These are phyloP conservation scores for Venustoraphidia nigricollis DNA, from an alignment of 2,888 invertebrate species.

Conservation along the genomic window DNA sequence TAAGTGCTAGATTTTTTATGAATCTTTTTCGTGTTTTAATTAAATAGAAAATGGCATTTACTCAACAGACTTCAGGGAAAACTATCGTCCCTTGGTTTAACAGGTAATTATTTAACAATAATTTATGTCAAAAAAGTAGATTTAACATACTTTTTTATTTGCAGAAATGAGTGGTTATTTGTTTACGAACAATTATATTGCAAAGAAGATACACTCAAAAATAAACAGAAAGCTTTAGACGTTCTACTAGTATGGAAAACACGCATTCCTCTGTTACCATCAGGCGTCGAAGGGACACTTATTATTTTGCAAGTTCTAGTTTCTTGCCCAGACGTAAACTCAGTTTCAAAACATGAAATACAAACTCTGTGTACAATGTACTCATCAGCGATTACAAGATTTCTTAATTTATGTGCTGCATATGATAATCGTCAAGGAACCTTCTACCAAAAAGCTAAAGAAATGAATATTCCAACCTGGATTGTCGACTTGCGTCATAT, in stretches of 20 bases:
- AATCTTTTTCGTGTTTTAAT: neutral
- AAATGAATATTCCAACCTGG: conserved; percentile 62
- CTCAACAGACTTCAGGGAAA: conserved; percentile 10
- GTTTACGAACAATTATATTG: conserved; percentile 33
- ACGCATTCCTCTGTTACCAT: conserved; percentile 36
- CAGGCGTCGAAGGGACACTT: conserved; percentile 44
- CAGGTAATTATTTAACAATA: conserved; percentile 16
- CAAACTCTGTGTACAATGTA: conserved; percentile 31
- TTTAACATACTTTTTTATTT: conserved; percentile 10
- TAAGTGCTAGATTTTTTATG: neutral
- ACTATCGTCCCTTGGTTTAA: conserved; percentile 28
- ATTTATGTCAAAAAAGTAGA: neutral
- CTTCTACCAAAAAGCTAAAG: conserved; percentile 38
- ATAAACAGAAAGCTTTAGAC: conserved; percentile 29
- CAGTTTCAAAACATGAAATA: conserved; percentile 31
- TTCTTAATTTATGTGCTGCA: conserved; percentile 25
- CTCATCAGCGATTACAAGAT: conserved; percentile 45
- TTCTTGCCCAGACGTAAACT: conserved; percentile 23
- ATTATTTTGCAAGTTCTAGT: conserved; percentile 38
- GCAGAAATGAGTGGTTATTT: conserved; percentile 34
- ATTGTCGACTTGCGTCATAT: conserved; percentile 64
- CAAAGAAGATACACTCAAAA: conserved; percentile 17
- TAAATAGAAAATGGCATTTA: neutral
- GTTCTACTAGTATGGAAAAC: conserved; percentile 40
- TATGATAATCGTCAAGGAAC: conserved; percentile 22